Percentiles rank a stretch among this genome's conserved stretches.
Evolutionary conservation across 2,113 vertebrate genomes (phyloP).

Genomic region (Edolisoma coerulescens): DNA sequence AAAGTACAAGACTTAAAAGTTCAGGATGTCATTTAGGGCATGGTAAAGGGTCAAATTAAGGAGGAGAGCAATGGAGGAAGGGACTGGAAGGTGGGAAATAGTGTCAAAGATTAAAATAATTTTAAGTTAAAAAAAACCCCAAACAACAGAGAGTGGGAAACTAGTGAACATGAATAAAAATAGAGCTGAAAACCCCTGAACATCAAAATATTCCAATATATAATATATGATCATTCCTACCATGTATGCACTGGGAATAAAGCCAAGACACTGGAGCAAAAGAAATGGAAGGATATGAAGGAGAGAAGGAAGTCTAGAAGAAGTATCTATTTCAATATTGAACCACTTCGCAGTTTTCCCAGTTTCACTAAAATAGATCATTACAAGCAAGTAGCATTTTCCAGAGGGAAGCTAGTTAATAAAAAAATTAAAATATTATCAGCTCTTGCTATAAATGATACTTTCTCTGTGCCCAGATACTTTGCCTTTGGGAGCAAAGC

Average conservation of each 20-base stretch:
- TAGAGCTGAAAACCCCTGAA: neutral
- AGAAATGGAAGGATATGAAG: neutral
- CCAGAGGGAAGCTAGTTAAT: neutral
- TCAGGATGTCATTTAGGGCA: neutral
- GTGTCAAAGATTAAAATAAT: neutral
- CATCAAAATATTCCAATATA: neutral
- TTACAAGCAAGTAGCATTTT: neutral
- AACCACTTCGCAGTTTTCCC: neutral
- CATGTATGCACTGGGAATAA: neutral
- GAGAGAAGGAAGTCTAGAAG: neutral
- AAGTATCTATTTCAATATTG: neutral
- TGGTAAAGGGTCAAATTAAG: neutral
- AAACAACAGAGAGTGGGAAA: neutral
- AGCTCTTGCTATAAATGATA: neutral
- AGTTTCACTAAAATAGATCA: neutral
- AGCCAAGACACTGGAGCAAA: neutral
- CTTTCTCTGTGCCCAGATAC: neutral
- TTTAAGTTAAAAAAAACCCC: accelerated
- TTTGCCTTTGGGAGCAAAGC: neutral
- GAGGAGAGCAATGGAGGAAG: neutral
- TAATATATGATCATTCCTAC: neutral
- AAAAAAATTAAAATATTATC: neutral
- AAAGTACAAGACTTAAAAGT: neutral
- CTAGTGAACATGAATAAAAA: neutral
- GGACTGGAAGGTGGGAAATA: neutral